A percentile compares a stretch with the other conserved stretches of the same genome.
Conservation (phyloP, 2,797 vertebrate genomes). For the Aotus griseimembra region DNA sequence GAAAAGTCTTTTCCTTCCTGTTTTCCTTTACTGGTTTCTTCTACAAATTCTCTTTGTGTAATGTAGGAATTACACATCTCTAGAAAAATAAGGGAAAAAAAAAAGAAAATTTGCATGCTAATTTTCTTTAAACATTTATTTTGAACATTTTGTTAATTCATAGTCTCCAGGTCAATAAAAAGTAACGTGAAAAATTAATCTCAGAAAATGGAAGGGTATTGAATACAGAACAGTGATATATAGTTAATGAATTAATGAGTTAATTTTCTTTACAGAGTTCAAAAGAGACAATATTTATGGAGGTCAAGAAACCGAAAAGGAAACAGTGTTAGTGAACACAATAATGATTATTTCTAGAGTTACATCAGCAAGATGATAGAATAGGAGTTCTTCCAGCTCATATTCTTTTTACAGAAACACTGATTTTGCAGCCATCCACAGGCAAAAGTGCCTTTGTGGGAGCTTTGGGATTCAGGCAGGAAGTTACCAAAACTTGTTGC, state of each 20-base stretch:
- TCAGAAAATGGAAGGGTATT: background rate
- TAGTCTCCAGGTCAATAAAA: background rate
- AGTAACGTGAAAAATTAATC: background rate
- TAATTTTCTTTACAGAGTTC: background rate
- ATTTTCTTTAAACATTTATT: conserved; percentile 39
- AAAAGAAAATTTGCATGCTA: background rate
- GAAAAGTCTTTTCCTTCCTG: background rate
- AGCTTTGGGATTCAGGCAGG: background rate
- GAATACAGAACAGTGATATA: background rate
- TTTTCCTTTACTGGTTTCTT: background rate
- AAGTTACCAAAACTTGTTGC: background rate
- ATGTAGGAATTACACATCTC: background rate
- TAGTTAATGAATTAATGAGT: background rate
- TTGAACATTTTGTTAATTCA: background rate
- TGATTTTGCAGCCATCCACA: background rate
- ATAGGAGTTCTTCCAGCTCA: background rate
- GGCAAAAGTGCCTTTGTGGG: background rate
- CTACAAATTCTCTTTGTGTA: background rate
- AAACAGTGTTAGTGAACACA: background rate
- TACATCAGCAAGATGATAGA: background rate
- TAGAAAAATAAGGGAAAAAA: background rate
- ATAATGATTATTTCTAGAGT: background rate
- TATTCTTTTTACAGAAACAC: background rate
- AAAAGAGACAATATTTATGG: background rate
- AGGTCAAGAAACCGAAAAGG: background rate